Evolutionary conservation across 2,888 invertebrate genomes (phyloP).

Genomic region (Capitulum mitella): DNA sequence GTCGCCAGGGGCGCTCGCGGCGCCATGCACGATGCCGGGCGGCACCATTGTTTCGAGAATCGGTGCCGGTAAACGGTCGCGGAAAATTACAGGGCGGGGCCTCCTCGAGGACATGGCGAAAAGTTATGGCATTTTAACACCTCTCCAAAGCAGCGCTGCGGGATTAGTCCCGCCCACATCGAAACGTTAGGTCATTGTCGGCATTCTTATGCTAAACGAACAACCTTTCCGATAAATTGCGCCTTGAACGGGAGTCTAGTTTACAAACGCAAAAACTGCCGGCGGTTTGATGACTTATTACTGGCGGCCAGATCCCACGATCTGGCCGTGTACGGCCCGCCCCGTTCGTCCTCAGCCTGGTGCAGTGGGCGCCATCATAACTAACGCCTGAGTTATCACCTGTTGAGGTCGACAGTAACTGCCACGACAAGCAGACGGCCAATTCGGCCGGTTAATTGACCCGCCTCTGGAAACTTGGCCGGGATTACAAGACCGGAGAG

Average conservation of each 20-base stretch:
- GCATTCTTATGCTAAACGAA: slow-evolving; percentile 14
- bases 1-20: too few relatives aligned
- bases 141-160: not conserved
- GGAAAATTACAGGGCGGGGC: not conserved
- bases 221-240: not conserved
- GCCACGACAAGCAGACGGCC: not conserved
- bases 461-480: not conserved
- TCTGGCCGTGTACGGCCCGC: too few relatives aligned
- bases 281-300: too few relatives aligned
- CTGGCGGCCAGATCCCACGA: too few relatives aligned
- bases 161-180: not conserved
- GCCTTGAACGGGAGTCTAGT: not conserved
- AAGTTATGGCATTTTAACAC: slow-evolving; percentile 12
- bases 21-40: not conserved
- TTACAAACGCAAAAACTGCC: not conserved
- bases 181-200: not conserved
- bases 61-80: not conserved
- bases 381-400: not conserved
- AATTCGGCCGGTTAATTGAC: not conserved
- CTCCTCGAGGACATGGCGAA: not conserved
- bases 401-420: not conserved
- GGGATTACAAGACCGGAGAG: not conserved
- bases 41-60: not conserved
- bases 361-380: not conserved
- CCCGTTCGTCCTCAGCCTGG: too few relatives aligned